phyloP scores from a whole-genome alignment of 2,888 invertebrate genomes.

The Encarsia formosa region DNA sequence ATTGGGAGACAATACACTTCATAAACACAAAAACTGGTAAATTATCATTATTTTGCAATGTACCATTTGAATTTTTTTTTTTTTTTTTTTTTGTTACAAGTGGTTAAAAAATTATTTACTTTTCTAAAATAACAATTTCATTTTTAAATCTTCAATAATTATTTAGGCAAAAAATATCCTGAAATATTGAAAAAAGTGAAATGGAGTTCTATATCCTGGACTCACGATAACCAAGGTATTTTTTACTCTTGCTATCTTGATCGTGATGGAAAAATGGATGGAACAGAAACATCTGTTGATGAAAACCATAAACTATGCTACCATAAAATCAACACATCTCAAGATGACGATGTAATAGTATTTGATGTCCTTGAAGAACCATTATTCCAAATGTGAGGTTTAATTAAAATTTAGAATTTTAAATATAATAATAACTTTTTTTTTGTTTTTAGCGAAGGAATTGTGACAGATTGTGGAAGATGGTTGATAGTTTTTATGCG shows the following conservation, averaged over 20 bases:
- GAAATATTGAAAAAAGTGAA: slow-evolving; percentile 89
- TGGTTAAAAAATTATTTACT: too few relatives aligned
- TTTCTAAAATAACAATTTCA: too few relatives aligned
- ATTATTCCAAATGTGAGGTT: slow-evolving; percentile 78
- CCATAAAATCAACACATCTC: slow-evolving; percentile 81
- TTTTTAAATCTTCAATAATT: too few relatives aligned
- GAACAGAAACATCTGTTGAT: slow-evolving; percentile 83
- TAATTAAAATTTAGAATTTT: background rate
- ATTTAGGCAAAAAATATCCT: slow-evolving; percentile 75
- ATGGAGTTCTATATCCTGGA: slow-evolving; percentile 89
- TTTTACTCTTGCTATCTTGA: slow-evolving; percentile 89
- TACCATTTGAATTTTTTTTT: too few relatives aligned
- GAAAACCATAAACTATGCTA: slow-evolving; percentile 92
- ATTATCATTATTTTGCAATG: too few relatives aligned
- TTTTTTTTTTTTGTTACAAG: too few relatives aligned
- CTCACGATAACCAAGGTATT: slow-evolving; percentile 88
- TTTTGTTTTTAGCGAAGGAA: slow-evolving; percentile 62
- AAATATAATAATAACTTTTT: background rate
- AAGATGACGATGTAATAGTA: slow-evolving; percentile 79
- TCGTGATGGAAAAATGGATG: slow-evolving; percentile 80
- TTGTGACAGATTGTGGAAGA: slow-evolving; percentile 86
- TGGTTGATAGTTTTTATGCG: slow-evolving; percentile 81
- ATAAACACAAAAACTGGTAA: slow-evolving; percentile 69
- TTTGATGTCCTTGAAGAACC: slow-evolving; percentile 90
- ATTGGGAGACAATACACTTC: slow-evolving; percentile 90